Evolutionary conservation across 2,888 invertebrate genomes (phyloP), one percentile per base, ranked within the genome.

Genomic region (Myopa testacea): DNA sequence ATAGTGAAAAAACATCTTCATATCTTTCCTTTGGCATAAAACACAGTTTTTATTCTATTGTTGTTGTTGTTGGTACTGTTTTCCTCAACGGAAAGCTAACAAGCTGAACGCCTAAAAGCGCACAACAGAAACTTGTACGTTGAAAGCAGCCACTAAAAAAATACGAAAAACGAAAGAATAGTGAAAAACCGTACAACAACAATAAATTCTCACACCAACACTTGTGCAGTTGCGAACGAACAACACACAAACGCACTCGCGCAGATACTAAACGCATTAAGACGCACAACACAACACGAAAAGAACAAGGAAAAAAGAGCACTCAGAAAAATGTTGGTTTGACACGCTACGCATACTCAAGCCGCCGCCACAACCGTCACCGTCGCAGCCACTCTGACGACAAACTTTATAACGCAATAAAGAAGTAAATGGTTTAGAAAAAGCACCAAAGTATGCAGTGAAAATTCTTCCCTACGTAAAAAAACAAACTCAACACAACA

Each of bases 201-300:
- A 38, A 52, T n/a, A 38, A 58, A 14, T 50, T 50, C 14, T 50
- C 50, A 14, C 38, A 65, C 74, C 37, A 55, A 75, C 74, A 52
- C 65, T 52, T 55, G 16, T 37, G 65, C 65, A 75, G 19, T 50
- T 38, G 37, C 65, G 74, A 52, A 26, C 65, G 74, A 52, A 26
- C 26, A n/a, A 7, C 55, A n/a, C 55, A n/a, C 14, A 16, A 55
- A 69, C 19, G 55, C 40, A 67, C n/a, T 5, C 5, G 10, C 55
- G 1, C n/a, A 8, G 1, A 55, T n/a, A 5, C 55, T 26, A 5
- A 12, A 52, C 34, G 14, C 72, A 40, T 45, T 4, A 58, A 72
- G 16, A 72, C 60, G 58, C 60, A 19, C 71, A 55, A 71, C 62
- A 62, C 58, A 16, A 7, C 16, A 8, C 26, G 7, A 62, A 14